Evolutionary conservation across 1,140 invertebrate species (phyloP).

Genomic region (Drosophila kanapiae): DNA sequence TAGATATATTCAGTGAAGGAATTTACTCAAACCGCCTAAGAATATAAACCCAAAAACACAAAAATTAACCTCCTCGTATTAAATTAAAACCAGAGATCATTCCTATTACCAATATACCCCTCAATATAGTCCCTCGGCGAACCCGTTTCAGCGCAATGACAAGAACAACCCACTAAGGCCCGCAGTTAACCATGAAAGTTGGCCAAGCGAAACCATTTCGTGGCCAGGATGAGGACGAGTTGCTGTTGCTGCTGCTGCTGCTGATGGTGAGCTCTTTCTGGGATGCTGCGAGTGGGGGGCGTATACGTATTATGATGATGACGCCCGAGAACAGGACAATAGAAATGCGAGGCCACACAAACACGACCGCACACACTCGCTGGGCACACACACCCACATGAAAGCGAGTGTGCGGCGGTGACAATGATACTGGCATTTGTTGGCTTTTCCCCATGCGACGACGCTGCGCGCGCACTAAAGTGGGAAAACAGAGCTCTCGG

Average conservation of each 20-base stretch:
- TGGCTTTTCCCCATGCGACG: constrained; percentile 31
- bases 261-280: constrained; percentile 11
- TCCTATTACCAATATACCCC: constrained; percentile 5
- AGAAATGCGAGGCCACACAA: constrained; percentile 54
- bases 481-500: constrained; percentile 50
- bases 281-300: constrained; percentile 13
- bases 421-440: constrained; percentile 53
- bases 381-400: constrained; percentile 20
- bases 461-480: constrained; percentile 68
- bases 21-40: too few species aligned
- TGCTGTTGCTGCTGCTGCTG: constrained; percentile 15
- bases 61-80: background rate
- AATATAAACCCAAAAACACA: background rate
- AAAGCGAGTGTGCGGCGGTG: constrained; percentile 52
- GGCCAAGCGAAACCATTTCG: constrained; percentile 76
- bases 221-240: constrained; percentile 45
- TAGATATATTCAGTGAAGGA: too few species aligned
- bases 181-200: constrained; percentile 72
- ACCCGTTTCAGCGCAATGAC: constrained; percentile 25
- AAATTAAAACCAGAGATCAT: background rate
- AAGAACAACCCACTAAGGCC: constrained; percentile 33
- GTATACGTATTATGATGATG: constrained; percentile 56
- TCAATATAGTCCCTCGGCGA: constrained; percentile 2
- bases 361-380: constrained; percentile 26
- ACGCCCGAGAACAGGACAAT: constrained; percentile 51